A percentile compares a stretch with the other conserved stretches of the same genome.
Conservation (phyloP, 1,140 invertebrate genomes). For the Calliopsis andreniformis region DNA sequence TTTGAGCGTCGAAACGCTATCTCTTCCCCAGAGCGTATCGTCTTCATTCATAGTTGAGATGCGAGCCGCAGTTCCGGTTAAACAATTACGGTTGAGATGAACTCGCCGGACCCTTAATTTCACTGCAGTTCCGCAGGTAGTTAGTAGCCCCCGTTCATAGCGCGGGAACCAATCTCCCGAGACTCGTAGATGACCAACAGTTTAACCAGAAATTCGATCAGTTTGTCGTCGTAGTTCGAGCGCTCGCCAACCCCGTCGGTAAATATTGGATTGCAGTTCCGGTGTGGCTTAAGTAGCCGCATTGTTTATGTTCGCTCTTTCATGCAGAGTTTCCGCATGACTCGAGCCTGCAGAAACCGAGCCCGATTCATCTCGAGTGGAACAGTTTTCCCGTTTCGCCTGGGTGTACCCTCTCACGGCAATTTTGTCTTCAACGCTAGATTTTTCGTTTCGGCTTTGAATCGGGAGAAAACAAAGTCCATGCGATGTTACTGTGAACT, state of each 20-base stretch:
- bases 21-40: background rate
- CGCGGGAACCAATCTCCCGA: background rate
- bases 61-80: slow-evolving; percentile 10
- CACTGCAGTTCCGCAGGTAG: slow-evolving; percentile 34
- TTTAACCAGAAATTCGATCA: slow-evolving; percentile 51
- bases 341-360: background rate
- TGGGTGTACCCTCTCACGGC: too few relatives aligned
- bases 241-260: background rate
- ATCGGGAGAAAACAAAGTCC: background rate
- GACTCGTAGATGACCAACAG: slow-evolving; percentile 39
- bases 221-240: slow-evolving; percentile 39
- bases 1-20: too few relatives aligned
- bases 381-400: too few relatives aligned
- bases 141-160: slow-evolving; percentile 17
- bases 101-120: slow-evolving; percentile 33
- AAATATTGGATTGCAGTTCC: slow-evolving; percentile 20
- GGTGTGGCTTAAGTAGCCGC: slow-evolving; percentile 3
- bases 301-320: slow-evolving; percentile 5
- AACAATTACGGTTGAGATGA: slow-evolving; percentile 31
- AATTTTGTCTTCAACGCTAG: too few relatives aligned
- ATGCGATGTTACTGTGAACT: slow-evolving; percentile 6
- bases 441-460: background rate
- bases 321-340: background rate
- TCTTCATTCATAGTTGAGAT: slow-evolving; percentile 9
- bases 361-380: background rate